Percentiles rank a stretch among this genome's conserved stretches.
Conservation (phyloP, 2,797 vertebrate species). For the Gallinago nigripennis region DNA sequence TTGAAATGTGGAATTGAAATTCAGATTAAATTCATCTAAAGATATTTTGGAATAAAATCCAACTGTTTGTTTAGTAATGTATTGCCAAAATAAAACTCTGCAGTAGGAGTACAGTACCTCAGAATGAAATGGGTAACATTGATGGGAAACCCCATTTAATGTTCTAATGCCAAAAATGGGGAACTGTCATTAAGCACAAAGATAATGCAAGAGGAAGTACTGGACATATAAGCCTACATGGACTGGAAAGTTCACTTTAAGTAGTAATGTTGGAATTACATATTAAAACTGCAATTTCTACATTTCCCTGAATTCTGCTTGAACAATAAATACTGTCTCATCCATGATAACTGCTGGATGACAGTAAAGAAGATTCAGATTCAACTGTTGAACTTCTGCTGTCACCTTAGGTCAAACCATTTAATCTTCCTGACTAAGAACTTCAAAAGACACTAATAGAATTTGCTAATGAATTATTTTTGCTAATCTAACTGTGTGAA, state of each 20-base stretch:
- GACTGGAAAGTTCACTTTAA: not conserved
- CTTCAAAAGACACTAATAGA: not conserved
- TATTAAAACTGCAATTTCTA: not conserved
- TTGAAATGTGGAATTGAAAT: not conserved
- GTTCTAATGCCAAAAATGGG: not conserved
- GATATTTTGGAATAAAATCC: not conserved
- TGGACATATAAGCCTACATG: not conserved
- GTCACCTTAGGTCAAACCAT: not conserved
- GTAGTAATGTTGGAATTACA: not conserved
- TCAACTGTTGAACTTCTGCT: not conserved
- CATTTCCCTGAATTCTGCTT: not conserved
- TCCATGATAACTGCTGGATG: not conserved
- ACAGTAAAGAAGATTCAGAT: not conserved
- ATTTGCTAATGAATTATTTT: not conserved
- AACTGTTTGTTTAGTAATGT: not conserved
- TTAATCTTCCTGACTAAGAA: not conserved
- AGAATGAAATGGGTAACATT: not conserved
- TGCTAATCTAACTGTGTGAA: not conserved
- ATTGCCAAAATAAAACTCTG: not conserved
- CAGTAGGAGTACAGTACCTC: not conserved
- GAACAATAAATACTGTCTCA: not conserved
- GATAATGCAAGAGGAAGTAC: not conserved
- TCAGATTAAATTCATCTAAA: not conserved
- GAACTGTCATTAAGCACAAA: not conserved
- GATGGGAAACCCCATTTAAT: not conserved